Conservation (phyloP, 1,140 invertebrate genomes). For the Mizuhopecten yessoensis region DNA sequence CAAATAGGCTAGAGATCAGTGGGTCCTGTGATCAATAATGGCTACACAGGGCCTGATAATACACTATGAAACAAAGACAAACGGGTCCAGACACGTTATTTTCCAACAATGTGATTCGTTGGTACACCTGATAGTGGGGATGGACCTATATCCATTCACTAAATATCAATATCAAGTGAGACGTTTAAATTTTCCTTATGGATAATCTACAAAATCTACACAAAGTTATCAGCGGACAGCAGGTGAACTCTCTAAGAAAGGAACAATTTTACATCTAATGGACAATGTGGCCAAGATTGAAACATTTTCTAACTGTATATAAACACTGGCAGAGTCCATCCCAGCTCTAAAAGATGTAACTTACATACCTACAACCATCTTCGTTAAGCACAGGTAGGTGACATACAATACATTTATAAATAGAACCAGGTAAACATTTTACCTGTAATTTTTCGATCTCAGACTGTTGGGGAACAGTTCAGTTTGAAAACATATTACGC, state of each 20-base stretch:
- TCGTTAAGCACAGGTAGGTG: neutral
- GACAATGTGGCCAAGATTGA: neutral
- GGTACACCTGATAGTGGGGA: neutral
- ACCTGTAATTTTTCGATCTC: neutral
- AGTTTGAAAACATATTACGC: neutral
- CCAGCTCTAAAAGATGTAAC: neutral
- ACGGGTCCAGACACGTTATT: neutral
- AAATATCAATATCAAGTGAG: neutral
- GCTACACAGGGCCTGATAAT: neutral
- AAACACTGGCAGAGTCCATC: neutral
- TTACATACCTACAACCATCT: neutral
- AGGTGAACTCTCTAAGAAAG: too few species aligned
- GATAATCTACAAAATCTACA: neutral
- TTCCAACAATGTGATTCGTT: neutral
- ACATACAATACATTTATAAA: neutral
- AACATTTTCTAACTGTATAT: neutral
- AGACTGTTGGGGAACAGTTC: too few species aligned
- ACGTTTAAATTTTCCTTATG: neutral
- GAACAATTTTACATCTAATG: neutral
- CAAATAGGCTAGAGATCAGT: neutral
- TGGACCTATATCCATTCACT: slow-evolving; percentile 16
- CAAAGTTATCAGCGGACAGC: neutral
- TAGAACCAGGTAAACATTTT: neutral
- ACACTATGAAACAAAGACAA: neutral
- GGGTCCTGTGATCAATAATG: neutral